Conservation (phyloP, 2,113 vertebrate genomes). For the Pimephales promelas region DNA sequence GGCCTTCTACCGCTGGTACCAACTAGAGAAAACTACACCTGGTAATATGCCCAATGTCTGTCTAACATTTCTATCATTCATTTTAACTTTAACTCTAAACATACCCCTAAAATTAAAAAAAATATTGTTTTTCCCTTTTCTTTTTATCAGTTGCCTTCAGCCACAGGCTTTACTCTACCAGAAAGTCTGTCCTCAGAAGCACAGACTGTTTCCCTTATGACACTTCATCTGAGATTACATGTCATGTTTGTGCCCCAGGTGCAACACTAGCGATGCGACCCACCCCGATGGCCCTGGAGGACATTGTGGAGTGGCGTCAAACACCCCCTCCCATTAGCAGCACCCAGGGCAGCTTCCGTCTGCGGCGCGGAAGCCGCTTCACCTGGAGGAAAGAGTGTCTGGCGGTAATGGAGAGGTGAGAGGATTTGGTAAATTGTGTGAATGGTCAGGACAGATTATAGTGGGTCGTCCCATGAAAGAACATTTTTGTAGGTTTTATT, state of each 20-base stretch:
- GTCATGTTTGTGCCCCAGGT: constrained; percentile 71
- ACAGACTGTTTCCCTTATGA: neutral
- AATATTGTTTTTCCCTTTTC: neutral
- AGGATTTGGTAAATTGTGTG: neutral
- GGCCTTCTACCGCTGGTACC: constrained; percentile 98
- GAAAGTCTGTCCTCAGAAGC: constrained; percentile 3
- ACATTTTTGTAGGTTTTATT: no score
- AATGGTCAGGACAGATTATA: neutral
- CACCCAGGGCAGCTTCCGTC: constrained; percentile 88
- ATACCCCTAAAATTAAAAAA: neutral
- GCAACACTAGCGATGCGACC: constrained; percentile 95
- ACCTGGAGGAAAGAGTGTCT: constrained; percentile 99
- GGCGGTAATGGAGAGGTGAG: constrained; percentile 97
- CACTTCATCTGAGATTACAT: neutral
- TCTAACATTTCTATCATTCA: neutral
- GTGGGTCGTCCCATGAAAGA: neutral
- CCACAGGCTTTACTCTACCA: neutral
- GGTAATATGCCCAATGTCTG: constrained; percentile 75
- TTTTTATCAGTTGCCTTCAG: constrained; percentile 4
- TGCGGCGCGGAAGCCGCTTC: constrained; percentile 94
- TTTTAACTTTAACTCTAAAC: neutral
- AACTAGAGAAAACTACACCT: constrained; percentile 95
- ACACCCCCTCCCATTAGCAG: constrained; percentile 87
- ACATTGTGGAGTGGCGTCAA: constrained; percentile 93
- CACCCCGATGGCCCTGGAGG: constrained; percentile 88